Conservation (phyloP, 1,140 invertebrate species). For the Habropoda laboriosa region DNA sequence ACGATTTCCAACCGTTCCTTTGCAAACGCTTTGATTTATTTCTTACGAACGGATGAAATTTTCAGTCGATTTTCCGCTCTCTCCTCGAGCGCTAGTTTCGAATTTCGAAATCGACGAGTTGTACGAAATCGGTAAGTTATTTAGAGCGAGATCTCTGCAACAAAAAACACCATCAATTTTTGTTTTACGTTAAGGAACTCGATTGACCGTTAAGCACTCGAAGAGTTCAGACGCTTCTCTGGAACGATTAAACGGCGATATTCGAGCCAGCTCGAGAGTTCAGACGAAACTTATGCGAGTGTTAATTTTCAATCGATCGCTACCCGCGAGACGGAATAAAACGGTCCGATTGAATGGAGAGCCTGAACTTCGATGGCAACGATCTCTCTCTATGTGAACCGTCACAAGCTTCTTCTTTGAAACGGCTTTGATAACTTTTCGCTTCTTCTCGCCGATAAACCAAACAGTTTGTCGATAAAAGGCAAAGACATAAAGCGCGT, state of each 20-base stretch:
- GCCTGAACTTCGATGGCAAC: neutral
- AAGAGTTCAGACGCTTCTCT: neutral
- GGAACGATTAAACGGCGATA: neutral
- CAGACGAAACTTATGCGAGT: constrained; percentile 1
- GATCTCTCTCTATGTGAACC: constrained; percentile 18
- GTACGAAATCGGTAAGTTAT: neutral
- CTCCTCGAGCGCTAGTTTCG: neutral
- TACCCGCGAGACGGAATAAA: constrained; percentile 7
- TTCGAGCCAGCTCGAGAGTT: neutral
- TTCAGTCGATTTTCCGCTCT: neutral
- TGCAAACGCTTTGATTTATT: neutral
- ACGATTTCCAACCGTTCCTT: neutral
- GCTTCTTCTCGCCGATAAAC: constrained; percentile 18
- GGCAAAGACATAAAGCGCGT: constrained; percentile 18
- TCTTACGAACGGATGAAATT: neutral
- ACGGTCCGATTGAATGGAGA: neutral
- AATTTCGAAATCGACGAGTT: neutral
- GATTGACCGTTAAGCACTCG: neutral
- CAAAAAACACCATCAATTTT: constrained; percentile 6
- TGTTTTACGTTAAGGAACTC: too few relatives aligned
- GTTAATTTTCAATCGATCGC: constrained; percentile 39
- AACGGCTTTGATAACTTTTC: constrained; percentile 5
- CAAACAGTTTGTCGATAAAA: constrained; percentile 16
- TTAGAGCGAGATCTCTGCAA: constrained; percentile 1
- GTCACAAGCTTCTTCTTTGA: neutral